A percentile compares a stretch with the other conserved stretches of the same genome.
Evolutionary conservation across 2,888 invertebrate species (phyloP).

Genomic region (Lithophane semibrunnea): DNA sequence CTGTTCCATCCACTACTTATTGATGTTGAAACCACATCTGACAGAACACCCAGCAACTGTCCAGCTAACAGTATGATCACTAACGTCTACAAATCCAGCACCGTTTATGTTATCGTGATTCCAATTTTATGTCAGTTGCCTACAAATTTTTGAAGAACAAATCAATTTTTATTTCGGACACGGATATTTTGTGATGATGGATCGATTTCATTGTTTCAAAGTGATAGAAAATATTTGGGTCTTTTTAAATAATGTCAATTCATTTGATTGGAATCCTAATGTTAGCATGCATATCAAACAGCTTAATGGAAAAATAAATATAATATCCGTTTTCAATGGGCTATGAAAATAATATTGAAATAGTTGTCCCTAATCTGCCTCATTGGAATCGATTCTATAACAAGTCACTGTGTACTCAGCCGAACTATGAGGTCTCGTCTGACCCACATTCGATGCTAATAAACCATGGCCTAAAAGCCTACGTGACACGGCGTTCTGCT

Average conservation of each 20-base stretch:
- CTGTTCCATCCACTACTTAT: conserved; percentile 75
- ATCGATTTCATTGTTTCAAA: conserved; percentile 12
- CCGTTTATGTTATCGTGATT: conserved; percentile 11
- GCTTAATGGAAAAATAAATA: conserved; percentile 29
- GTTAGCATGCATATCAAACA: conserved; percentile 11
- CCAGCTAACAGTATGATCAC: conserved; percentile 10
- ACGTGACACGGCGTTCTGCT: conserved; percentile 76
- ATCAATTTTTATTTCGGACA: not conserved
- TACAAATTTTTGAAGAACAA: conserved; percentile 11
- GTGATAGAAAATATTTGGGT: conserved; percentile 7
- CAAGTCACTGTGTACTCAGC: conserved; percentile 47
- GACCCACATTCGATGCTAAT: conserved; percentile 76
- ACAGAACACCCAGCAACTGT: conserved; percentile 46
- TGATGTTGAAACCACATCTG: conserved; percentile 54
- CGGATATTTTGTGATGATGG: conserved; percentile 1
- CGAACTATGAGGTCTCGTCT: conserved; percentile 66
- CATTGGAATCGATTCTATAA: conserved; percentile 47
- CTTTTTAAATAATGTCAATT: conserved; percentile 2
- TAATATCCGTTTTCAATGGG: conserved; percentile 40
- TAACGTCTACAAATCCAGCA: conserved; percentile 2
- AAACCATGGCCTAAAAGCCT: conserved; percentile 78
- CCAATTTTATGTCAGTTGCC: conserved; percentile 1
- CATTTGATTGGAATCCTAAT: conserved; percentile 8
- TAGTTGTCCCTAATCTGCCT: conserved; percentile 54
- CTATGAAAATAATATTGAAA: conserved; percentile 52